These are phyloP conservation scores for Eurytoma californica DNA, from an alignment of 2,888 invertebrate species.

Conservation along the genomic window DNA sequence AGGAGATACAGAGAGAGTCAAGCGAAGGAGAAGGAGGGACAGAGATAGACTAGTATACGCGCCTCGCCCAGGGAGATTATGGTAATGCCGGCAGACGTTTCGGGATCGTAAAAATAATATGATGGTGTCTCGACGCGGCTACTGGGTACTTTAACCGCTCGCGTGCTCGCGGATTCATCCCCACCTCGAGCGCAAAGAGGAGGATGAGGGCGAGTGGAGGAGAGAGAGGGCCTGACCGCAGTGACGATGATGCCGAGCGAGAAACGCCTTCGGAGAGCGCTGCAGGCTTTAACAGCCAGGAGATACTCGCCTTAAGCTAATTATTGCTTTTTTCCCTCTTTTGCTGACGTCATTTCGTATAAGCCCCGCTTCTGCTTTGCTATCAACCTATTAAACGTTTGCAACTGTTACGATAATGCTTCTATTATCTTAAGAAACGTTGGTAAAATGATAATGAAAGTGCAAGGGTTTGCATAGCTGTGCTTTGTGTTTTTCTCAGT, in stretches of 20 bases:
- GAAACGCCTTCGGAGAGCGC: too few species aligned
- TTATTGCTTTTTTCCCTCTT: too few species aligned
- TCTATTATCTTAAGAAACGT: too few species aligned
- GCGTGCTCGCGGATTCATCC: constrained; percentile 68
- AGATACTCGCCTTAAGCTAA: too few species aligned
- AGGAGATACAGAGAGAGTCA: constrained; percentile 3
- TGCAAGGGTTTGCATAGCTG: too few species aligned
- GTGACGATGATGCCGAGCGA: neutral
- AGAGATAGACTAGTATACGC: constrained; percentile 8
- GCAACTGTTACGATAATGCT: too few species aligned
- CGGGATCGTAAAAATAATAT: constrained; percentile 72
- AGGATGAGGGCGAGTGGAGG: neutral
- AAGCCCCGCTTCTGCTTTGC: too few species aligned
- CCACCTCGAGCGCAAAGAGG: neutral
- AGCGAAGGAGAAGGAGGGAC: constrained; percentile 7
- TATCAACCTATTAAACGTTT: too few species aligned
- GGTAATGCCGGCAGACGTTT: constrained; percentile 71
- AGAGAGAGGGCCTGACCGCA: neutral
- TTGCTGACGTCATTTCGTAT: too few species aligned
- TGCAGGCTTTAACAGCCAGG: too few species aligned
- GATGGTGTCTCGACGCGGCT: constrained; percentile 68
- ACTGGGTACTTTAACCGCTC: constrained; percentile 68
- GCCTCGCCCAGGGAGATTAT: constrained; percentile 67
- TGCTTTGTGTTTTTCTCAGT: too few species aligned
- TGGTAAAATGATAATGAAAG: too few species aligned